Percentiles rank a stretch among this genome's conserved stretches.
Evolutionary conservation across 2,888 invertebrate genomes (phyloP).

Genomic region (Synanthedon andrenaeformis): DNA sequence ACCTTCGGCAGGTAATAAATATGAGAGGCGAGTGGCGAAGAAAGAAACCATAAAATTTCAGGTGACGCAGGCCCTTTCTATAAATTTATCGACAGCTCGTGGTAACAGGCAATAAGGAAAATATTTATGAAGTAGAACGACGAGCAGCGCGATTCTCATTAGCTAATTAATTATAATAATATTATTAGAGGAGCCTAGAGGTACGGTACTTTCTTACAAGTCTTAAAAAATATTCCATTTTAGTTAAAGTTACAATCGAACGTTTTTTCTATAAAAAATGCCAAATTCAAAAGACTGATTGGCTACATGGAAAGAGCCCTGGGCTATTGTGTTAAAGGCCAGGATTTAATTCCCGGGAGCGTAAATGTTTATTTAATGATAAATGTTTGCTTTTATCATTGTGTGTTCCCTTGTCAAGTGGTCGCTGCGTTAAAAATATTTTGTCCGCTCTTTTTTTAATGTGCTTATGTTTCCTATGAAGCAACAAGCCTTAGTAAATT

Average conservation of each 20-base stretch:
- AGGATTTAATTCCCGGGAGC: background rate
- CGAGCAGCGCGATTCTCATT: constrained; percentile 52
- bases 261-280: too few relatives aligned
- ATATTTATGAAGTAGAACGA: constrained; percentile 63
- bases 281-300: too few relatives aligned
- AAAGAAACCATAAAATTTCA: constrained; percentile 63
- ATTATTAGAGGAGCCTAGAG: constrained; percentile 7
- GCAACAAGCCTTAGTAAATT: too few relatives aligned
- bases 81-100: constrained; percentile 68
- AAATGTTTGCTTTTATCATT: background rate
- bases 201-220: background rate
- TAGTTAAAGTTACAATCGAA: too few relatives aligned
- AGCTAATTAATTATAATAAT: constrained; percentile 47
- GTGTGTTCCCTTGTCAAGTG: too few relatives aligned
- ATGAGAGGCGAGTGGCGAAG: constrained; percentile 40
- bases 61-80: constrained; percentile 61
- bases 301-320: too few relatives aligned
- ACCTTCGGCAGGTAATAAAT: constrained; percentile 31
- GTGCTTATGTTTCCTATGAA: too few relatives aligned
- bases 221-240: too few relatives aligned
- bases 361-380: too few relatives aligned
- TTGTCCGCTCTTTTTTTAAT: too few relatives aligned
- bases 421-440: too few relatives aligned
- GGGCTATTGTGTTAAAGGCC: background rate
- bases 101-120: constrained; percentile 65